phyloP scores from a whole-genome alignment of 2,113 vertebrate genomes.

The Macrotis lagotis region DNA sequence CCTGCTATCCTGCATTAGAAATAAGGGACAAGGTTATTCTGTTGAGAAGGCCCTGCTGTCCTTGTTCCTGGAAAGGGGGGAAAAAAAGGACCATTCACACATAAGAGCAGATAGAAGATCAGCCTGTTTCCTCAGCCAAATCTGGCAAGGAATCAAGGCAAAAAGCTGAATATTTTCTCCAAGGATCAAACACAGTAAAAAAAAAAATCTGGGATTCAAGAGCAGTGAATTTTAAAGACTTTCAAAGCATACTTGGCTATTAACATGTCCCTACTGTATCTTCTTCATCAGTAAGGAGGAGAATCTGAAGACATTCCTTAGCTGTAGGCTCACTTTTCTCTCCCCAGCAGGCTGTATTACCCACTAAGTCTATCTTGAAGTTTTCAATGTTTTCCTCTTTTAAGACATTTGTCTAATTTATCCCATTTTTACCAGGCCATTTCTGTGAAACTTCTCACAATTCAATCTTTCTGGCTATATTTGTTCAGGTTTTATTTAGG shows the following conservation, averaged over 20 bases:
- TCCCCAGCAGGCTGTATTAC: not conserved
- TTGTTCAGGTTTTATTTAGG: not conserved
- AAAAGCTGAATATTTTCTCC: slow-evolving; percentile 8
- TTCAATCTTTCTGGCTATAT: slow-evolving; percentile 14
- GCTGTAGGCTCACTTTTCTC: not conserved
- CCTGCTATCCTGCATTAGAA: slow-evolving; percentile 79
- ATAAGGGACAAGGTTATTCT: slow-evolving; percentile 71
- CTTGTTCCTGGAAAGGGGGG: slow-evolving; percentile 34
- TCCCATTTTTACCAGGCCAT: not conserved
- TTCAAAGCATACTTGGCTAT: not conserved
- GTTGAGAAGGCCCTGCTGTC: slow-evolving; percentile 59
- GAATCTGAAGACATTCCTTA: not conserved
- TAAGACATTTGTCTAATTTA: not conserved
- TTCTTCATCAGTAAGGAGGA: not conserved
- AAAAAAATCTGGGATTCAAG: not conserved
- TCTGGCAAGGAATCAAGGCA: slow-evolving; percentile 56
- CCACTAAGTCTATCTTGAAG: not conserved
- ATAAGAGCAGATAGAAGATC: slow-evolving; percentile 59
- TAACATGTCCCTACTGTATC: not conserved
- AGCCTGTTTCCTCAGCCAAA: slow-evolving; percentile 23
- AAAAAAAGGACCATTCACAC: not conserved
- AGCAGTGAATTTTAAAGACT: not conserved
- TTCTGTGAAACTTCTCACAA: not conserved
- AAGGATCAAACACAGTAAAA: not conserved
- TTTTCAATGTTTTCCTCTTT: not conserved